These are phyloP conservation scores for Rhinolophus sinicus DNA, from an alignment of 2,113 vertebrate genomes.

Conservation along the genomic window DNA sequence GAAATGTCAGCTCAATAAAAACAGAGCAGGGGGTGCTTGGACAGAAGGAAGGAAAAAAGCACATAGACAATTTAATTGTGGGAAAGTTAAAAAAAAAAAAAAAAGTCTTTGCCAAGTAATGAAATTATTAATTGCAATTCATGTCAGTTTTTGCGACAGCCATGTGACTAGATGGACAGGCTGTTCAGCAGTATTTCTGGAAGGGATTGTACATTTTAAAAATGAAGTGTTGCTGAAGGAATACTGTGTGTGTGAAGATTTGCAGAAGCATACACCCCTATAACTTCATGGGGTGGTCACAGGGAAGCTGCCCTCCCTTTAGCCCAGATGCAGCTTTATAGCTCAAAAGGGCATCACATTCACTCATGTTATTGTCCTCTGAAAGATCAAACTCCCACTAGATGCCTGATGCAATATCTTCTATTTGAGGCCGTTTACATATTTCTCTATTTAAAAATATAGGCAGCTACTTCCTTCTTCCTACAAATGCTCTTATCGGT, in stretches of 20 bases:
- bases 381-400: conserved; percentile 85
- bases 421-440: conserved; percentile 86
- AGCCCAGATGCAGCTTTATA: conserved; percentile 78
- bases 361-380: conserved; percentile 81
- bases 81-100: conserved; percentile 69
- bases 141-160: conserved; percentile 79
- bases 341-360: conserved; percentile 84
- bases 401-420: conserved; percentile 77
- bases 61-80: conserved; percentile 56
- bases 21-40: conserved; percentile 15
- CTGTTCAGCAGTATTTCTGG: conserved; percentile 79
- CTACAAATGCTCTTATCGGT: conserved; percentile 92
- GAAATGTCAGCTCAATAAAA: conserved; percentile 80
- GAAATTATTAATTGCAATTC: conserved; percentile 84
- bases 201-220: conserved; percentile 77
- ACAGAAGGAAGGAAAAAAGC: conserved; percentile 69
- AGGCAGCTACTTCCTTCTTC: conserved; percentile 86
- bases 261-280: not conserved
- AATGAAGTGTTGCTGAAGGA: conserved; percentile 57
- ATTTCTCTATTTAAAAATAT: conserved; percentile 84
- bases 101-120: conserved; percentile 81
- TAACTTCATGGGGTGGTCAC: conserved; percentile 70
- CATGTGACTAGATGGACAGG: conserved; percentile 74
- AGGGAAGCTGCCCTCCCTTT: conserved; percentile 45
- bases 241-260: not conserved